Base-by-base conservation (phyloP, 2,797 vertebrate genomes). In the Australoheros facetus region DNA sequence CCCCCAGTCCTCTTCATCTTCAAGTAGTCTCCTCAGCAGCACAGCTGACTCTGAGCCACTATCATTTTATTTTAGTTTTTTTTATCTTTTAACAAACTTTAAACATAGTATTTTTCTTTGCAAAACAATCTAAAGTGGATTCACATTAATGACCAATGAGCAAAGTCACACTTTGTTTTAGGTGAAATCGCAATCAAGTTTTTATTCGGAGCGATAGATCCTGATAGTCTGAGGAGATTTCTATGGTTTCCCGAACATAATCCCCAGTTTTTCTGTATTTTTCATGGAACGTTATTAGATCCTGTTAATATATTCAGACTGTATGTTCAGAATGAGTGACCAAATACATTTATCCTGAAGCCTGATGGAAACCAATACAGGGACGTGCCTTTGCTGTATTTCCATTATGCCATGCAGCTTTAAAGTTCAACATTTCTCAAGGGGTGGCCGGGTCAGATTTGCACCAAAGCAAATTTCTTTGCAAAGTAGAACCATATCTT, bases 1-100 rank as follows among this genome's bases (percentile, higher is more conserved):
- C 89, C 90, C 86, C 85, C 85, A 82, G 86, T 89, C 74, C 71
- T 91, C 80, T 90, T 91, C 87, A 89, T 92, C 81, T 88, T 81
- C 7, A 21, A 69, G 58, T 74, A 48, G 59, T 75, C 60, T 86
- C 64, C 64, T 81, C 80, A 56, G 86, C 80, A 80, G 69, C 82
- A 75, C 80, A 86, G 82, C 88, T 85, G 83, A 87, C 75, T 69
- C 73, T 69, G 48, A 85, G 64, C 53, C 60, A 32, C 71, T 75
- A 53, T 34, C 66, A 73, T 3, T 51, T 81, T 75, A 51, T 79
- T 79, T 70, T 57, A 26, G 2, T 37, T 8, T 37, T 37, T 39
- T 26, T 26, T 26, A 77, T 54, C 26, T 83, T 56, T 77, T 53
- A 48, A 73, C 28, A 55, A 70, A 75, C 30, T 80, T 87, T 39